Conservation (phyloP, 1,140 invertebrate genomes). For the Lithobius niger region DNA sequence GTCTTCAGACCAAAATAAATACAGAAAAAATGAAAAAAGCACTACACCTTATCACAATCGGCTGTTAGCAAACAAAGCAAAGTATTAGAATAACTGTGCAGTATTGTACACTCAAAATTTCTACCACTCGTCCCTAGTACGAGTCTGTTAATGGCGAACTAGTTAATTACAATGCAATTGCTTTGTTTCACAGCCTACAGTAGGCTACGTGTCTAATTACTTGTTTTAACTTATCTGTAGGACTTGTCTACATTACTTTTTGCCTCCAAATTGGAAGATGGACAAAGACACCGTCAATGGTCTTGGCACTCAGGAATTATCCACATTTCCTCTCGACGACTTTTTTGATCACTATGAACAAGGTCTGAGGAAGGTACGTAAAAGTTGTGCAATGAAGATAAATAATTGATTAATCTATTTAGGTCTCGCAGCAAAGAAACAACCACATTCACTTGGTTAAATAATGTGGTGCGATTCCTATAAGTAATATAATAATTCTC, state of each 20-base stretch:
- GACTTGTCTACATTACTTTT: constrained; percentile 5
- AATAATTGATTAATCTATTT: not conserved
- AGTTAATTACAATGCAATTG: too few relatives aligned
- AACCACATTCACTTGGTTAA: not conserved
- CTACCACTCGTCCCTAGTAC: too few relatives aligned
- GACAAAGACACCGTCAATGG: not conserved
- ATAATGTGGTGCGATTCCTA: not conserved
- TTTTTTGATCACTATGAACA: constrained; percentile 6
- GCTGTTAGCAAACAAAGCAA: too few relatives aligned
- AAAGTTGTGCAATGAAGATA: not conserved
- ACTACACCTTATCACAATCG: too few relatives aligned
- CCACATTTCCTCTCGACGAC: not conserved
- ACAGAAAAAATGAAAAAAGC: too few relatives aligned
- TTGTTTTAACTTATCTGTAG: constrained; percentile 2
- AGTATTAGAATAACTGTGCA: too few relatives aligned
- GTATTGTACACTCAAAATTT: too few relatives aligned
- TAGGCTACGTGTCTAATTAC: not conserved
- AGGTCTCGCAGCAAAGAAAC: not conserved
- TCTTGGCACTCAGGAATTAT: not conserved
- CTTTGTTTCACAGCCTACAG: too few relatives aligned
- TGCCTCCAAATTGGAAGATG: not conserved
- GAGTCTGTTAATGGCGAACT: too few relatives aligned
- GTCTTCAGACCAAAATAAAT: too few relatives aligned
- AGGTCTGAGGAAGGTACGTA: constrained; percentile 1
- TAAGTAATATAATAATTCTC: not conserved